Evolutionary conservation across 2,888 invertebrate species (phyloP).

Genomic region (Leptopterna dolabrata): DNA sequence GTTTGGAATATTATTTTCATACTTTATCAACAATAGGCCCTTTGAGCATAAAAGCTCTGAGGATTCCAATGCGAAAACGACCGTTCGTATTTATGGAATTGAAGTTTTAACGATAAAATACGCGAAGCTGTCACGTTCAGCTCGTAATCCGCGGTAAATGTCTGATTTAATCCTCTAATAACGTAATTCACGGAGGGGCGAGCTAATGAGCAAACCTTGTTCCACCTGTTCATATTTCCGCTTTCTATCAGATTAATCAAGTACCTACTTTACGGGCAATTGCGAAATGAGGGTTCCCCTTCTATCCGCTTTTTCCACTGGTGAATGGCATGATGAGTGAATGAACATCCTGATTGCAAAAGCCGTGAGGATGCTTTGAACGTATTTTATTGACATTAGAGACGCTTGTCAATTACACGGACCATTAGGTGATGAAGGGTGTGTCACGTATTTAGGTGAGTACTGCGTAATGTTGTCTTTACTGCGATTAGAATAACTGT

Average conservation of each 20-base stretch:
- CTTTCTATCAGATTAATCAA: background rate
- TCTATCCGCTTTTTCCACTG: background rate
- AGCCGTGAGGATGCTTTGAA: background rate
- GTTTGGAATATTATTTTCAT: background rate
- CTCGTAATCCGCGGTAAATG: background rate
- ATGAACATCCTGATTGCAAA: background rate
- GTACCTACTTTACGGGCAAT: background rate
- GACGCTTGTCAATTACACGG: too few relatives aligned
- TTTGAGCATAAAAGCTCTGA: background rate
- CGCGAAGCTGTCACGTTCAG: background rate
- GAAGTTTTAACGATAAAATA: background rate
- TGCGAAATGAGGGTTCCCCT: background rate
- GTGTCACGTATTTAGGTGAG: too few relatives aligned
- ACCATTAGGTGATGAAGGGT: too few relatives aligned
- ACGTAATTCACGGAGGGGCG: background rate
- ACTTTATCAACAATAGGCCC: background rate
- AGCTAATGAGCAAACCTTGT: background rate
- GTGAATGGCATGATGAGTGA: background rate
- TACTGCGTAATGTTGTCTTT: too few relatives aligned
- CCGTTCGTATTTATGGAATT: background rate
- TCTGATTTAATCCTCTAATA: background rate
- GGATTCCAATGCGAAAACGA: background rate
- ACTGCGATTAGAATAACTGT: too few relatives aligned
- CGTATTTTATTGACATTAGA: too few relatives aligned
- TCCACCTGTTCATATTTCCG: background rate